Evolutionary conservation across 2,113 vertebrate species (phyloP), one percentile per base, ranked within the genome.

Genomic region (Myanophis thanlyinensis): DNA sequence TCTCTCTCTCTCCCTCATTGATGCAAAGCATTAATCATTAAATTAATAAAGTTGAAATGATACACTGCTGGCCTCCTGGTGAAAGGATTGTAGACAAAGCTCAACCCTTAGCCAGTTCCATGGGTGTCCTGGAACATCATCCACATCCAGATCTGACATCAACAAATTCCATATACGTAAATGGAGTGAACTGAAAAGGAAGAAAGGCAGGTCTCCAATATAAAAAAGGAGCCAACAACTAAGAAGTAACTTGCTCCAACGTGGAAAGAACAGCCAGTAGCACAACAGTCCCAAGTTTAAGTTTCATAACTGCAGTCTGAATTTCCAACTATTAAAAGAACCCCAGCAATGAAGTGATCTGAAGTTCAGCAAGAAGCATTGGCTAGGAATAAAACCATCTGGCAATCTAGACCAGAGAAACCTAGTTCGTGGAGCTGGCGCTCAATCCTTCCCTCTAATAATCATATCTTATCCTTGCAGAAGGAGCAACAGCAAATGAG

Each of bases 401-500:
- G 22, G 44, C 46, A 46, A 59, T 47, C 27, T 22, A 22, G 56
- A 48, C 23, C 23, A 88, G 91, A 88, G 49, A 27, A 11, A 8
- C 48, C 84, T 44, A 62, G 46, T 22, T 22, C 5, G 1, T 35
- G n/a, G 10, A 6, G 40, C 44, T 91, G 84, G 30, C 12, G 8
- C 27, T 84, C 51, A 40, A 46, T 18, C 67, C 15, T 11, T 35
- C 49, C 8, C 27, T 8, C 46, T 27, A 84, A 90, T 84, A 73
- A 96, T 8, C 91, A n/a, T 93, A 92, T 40, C 93, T 96, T 93
- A 54, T 94, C 87, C 96, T 97, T 98, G 97, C 96, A 99, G 99
- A 99, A 97, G 99, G 98, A 44, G 99, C 99, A 93, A 99, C 98
- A 40, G 98, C 97, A 96, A 99, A 97, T 0, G 99, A 99, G 85